phyloP scores from a whole-genome alignment of 1,140 invertebrate species.

The Andricus grossulariae region DNA sequence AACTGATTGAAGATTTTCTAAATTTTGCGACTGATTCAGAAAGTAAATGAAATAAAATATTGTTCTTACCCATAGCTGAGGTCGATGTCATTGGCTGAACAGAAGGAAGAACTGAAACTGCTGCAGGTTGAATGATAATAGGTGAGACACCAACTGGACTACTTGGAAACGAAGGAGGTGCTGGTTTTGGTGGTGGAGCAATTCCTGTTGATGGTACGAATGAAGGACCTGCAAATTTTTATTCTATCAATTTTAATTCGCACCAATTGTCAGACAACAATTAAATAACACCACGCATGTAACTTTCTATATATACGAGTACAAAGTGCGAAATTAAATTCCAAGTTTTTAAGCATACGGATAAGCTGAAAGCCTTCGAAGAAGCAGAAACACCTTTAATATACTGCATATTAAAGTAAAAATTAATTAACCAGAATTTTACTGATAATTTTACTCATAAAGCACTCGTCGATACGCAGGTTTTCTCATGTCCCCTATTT shows the following conservation, averaged over 20 bases:
- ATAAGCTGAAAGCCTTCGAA: constrained; percentile 32
- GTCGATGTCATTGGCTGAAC: constrained; percentile 58
- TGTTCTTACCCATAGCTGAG: constrained; percentile 60
- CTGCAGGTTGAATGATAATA: constrained; percentile 53
- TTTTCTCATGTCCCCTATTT: too few relatives aligned
- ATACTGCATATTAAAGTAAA: too few relatives aligned
- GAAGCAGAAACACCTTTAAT: background rate
- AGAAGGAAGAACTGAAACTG: constrained; percentile 47
- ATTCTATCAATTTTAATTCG: background rate
- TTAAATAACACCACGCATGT: background rate
- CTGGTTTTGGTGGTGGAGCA: constrained; percentile 70
- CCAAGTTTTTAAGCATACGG: background rate
- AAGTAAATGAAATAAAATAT: constrained; percentile 17
- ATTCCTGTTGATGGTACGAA: constrained; percentile 62
- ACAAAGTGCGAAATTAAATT: background rate
- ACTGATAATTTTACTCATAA: too few relatives aligned
- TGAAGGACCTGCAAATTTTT: constrained; percentile 59
- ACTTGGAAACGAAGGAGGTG: constrained; percentile 72
- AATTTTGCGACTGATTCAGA: background rate
- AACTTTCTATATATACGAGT: background rate
- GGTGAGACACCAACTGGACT: constrained; percentile 66
- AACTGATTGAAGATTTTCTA: background rate
- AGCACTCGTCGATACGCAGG: too few relatives aligned
- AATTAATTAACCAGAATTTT: too few relatives aligned
- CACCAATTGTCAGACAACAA: background rate